Base-by-base conservation (phyloP, 2,113 vertebrate genomes). In the Dipodomys merriami region DNA sequence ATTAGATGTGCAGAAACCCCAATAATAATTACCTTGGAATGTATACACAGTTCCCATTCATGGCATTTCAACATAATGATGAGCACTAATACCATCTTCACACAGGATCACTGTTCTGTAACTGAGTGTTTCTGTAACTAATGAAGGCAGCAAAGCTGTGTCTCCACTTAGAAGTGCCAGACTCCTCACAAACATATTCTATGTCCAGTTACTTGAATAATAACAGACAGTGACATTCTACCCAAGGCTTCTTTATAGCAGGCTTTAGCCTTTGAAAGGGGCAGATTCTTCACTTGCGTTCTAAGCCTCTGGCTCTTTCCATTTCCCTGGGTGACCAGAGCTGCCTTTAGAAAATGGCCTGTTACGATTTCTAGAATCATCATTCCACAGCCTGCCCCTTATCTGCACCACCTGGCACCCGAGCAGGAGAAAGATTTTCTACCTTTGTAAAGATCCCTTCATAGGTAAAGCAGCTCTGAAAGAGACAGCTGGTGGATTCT, bases 401-500 rank as follows among this genome's bases (percentile, higher is more conserved):
- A 6, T 7, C 68, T 71, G 68, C 13, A 13, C 67, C 53, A 53
- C 29, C 44, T 11, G 85, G 12, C 18, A 69, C 4, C 4, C 16
- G 76, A 86, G 64, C 20, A 83, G 62, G n/a, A 67, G 83, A 27
- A 72, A 83, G 69, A 46, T 44, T 91, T 80, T 95, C 76, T 33
- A 65, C 80, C 71, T 91, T 89, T 69, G n/a, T 83, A 78, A 81
- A 85, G 91, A 27, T 76, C 73, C 11, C 44, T 89, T n/a, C 53
- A 73, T 81, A 86, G 67, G 88, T 88, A 94, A 86, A 91, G 39
- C 67, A 74, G 74, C 49, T 74, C 46, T 35, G 64, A 57, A n/a
- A 91, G 74, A 90, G 95, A 92, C 85, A 96, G 94, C 91, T 94
- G 94, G 93, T 76, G 7, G 33, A 90, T 86, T 95, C 95, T 93